Conservation (phyloP, 2,797 vertebrate species). For the Phrynocephalus vlangalii region DNA sequence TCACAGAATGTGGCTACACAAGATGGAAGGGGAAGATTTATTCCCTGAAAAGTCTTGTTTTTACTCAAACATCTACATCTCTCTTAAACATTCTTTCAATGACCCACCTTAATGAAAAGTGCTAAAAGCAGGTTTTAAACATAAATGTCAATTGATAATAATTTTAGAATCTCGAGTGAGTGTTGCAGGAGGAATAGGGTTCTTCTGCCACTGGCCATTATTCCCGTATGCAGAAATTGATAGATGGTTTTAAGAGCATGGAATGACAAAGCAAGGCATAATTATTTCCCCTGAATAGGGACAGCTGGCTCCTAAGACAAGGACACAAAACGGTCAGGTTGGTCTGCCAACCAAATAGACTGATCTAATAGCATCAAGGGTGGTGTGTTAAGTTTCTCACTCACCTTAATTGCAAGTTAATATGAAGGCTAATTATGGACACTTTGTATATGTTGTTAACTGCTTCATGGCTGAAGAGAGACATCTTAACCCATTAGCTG, state of each 20-base stretch:
- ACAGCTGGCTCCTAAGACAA: conserved; percentile 74
- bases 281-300: conserved; percentile 67
- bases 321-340: conserved; percentile 69
- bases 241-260: conserved; percentile 72
- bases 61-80: neutral
- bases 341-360: conserved; percentile 69
- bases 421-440: conserved; percentile 65
- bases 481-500: neutral
- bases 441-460: conserved; percentile 68
- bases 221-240: conserved; percentile 60
- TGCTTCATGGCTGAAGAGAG: conserved; percentile 53
- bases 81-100: conserved; percentile 33
- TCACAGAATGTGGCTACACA: neutral
- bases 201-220: conserved; percentile 54
- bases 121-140: conserved; percentile 3
- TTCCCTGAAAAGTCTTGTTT: neutral
- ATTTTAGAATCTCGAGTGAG: conserved; percentile 55
- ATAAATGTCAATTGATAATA: conserved; percentile 39
- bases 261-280: conserved; percentile 71
- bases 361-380: conserved; percentile 65
- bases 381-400: conserved; percentile 59
- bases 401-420: conserved; percentile 72
- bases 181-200: conserved; percentile 63
- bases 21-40: neutral
- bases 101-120: neutral